Evolutionary conservation across 30 jellyfish, hydroid and myxozoan species (phyloP).

Genomic region (Chironex yamaguchii): DNA sequence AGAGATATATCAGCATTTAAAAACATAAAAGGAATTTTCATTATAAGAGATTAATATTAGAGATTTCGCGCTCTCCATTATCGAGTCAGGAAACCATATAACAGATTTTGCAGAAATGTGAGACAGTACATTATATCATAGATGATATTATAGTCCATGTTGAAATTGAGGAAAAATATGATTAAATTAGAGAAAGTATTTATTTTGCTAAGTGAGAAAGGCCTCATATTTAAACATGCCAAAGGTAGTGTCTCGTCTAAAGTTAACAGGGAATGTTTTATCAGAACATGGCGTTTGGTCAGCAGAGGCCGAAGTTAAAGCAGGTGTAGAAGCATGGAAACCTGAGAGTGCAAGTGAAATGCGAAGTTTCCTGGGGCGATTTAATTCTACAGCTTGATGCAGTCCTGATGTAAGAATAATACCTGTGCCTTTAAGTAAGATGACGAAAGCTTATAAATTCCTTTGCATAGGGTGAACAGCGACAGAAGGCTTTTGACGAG

Average conservation of each 20-base stretch:
- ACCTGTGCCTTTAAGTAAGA: conserved; percentile 65
- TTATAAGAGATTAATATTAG: conserved; percentile 1
- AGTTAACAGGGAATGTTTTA: too few relatives aligned
- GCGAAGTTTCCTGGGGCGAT: conserved; percentile 52
- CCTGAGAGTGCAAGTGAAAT: conserved; percentile 61
- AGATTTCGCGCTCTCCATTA: conserved; percentile 50
- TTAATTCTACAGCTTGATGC: conserved; percentile 1
- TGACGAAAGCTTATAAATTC: conserved; percentile 35
- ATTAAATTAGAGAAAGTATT: background rate
- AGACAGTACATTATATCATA: too few relatives aligned
- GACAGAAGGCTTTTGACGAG: conserved; percentile 41
- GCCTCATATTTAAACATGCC: too few relatives aligned
- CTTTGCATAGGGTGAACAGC: conserved; percentile 59
- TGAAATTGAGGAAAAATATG: background rate
- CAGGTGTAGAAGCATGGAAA: conserved; percentile 62
- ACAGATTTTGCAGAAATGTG: conserved; percentile 33
- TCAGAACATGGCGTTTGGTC: conserved; percentile 4
- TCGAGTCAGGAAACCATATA: conserved; percentile 19
- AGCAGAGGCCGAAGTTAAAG: conserved; percentile 50
- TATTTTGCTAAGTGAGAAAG: background rate
- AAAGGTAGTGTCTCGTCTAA: too few relatives aligned
- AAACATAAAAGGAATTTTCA: too few relatives aligned
- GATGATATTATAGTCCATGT: conserved; percentile 49
- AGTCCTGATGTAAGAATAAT: conserved; percentile 56
- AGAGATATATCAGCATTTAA: too few relatives aligned